phyloP scores from a whole-genome alignment of 2,797 vertebrate species.

The Hoplostethus atlanticus region DNA sequence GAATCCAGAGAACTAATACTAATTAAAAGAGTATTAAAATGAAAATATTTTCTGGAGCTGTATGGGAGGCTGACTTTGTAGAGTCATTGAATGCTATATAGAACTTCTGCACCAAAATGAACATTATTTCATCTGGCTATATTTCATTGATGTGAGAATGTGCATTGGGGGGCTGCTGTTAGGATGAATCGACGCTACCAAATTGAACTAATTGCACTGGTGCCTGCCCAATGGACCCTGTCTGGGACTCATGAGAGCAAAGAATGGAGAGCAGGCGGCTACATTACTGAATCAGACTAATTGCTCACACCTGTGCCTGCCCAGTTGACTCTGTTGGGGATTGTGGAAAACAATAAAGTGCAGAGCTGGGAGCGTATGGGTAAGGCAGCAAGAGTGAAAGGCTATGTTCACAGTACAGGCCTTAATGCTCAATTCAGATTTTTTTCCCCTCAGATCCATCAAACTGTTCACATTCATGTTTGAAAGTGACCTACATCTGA shows the following conservation, averaged over 20 bases:
- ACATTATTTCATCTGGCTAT: conserved; percentile 55
- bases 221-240: conserved; percentile 71
- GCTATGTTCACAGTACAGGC: background rate
- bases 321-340: conserved; percentile 66
- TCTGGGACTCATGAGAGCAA: conserved; percentile 70
- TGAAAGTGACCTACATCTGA: too few relatives aligned
- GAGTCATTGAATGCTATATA: conserved; percentile 11
- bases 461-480: too few relatives aligned
- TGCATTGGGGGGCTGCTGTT: conserved; percentile 60
- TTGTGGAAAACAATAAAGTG: conserved; percentile 62
- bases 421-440: too few relatives aligned
- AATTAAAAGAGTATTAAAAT: background rate
- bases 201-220: conserved; percentile 81
- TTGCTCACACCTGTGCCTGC: conserved; percentile 79
- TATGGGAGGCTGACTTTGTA: conserved; percentile 33
- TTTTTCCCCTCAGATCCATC: too few relatives aligned
- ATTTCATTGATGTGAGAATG: conserved; percentile 65
- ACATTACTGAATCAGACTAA: conserved; percentile 76
- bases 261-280: conserved; percentile 66
- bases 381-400: conserved; percentile 37
- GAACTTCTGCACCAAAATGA: conserved; percentile 45
- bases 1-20: background rate
- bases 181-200: conserved; percentile 71
- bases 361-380: conserved; percentile 48
- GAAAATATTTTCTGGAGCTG: background rate